Conservation (phyloP, 2,888 invertebrate genomes). For the Gandaritis pyraliata region DNA sequence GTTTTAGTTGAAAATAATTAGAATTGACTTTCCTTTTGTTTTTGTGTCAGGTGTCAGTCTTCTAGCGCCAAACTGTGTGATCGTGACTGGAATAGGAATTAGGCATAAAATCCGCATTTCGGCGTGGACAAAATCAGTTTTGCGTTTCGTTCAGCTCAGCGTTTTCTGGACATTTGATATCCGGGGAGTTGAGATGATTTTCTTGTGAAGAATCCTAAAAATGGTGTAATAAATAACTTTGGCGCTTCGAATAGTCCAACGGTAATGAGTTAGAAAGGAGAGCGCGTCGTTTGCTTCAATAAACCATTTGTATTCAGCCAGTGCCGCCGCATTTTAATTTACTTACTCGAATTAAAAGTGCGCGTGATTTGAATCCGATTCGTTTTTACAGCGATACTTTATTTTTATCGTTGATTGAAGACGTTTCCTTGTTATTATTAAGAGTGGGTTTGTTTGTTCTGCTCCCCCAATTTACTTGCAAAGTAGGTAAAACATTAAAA, state of each 20-base stretch:
- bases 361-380: conserved; percentile 79
- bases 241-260: conserved; percentile 61
- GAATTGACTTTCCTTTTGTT: conserved; percentile 2
- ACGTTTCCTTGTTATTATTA: conserved; percentile 64
- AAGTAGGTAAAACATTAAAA: background rate
- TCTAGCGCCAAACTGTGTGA: conserved; percentile 3
- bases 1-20: conserved; percentile 4
- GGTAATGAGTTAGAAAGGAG: conserved; percentile 71
- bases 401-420: conserved; percentile 81
- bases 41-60: conserved; percentile 1
- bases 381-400: conserved; percentile 70
- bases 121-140: too few relatives aligned
- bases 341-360: conserved; percentile 82
- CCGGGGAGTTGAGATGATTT: background rate
- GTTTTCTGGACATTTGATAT: too few relatives aligned
- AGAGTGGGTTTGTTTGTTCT: conserved; percentile 51
- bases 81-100: background rate
- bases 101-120: background rate
- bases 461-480: conserved; percentile 17
- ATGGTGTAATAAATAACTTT: conserved; percentile 66
- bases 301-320: conserved; percentile 81
- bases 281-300: conserved; percentile 65
- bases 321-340: conserved; percentile 82
- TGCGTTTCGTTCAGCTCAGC: too few relatives aligned
- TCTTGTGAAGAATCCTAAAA: conserved; percentile 31